Evolutionary conservation across 1,140 invertebrate genomes (phyloP), one percentile per base, ranked within the genome.

Genomic region (Pogonomyrmex barbatus): DNA sequence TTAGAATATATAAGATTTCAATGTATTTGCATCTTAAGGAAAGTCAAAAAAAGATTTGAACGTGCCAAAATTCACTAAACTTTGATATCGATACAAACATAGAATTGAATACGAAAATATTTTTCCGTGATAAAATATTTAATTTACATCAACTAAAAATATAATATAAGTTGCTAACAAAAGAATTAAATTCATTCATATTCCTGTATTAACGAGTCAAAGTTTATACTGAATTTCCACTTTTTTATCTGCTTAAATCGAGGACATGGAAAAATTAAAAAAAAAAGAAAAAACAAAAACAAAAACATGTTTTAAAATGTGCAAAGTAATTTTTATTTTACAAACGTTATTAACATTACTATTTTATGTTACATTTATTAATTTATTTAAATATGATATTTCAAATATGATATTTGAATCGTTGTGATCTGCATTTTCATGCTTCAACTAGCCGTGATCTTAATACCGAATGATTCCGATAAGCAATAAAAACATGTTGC

Each of bases 401-500:
- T 47, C 30, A 24, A 24, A 24, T 24, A 24, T 24, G 24, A 24
- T 14, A 5, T 50, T 68, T 33, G 42, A 50, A 50, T 5, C 10
- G n/a, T 6, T 67, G 5, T 68, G 39, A 68, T 42, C 39, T 67
- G 17, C 39, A 63, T 10, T 65, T 42, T 42, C 17, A 4, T 67
- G 4, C 9, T 33, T 5, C 10, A 68, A 68, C n/a, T n/a, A n/a
- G n/a, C 17, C 12, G 5, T 5, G 5, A 50, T 47, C 2, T 30
- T 47, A 50, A 68, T 68, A 65, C 5, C 12, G 36, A 24, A 58
- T 33, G 62, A 67, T 10, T 2, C 2, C 10, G 12, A 65, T 77
- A 71, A 77, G 47, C 50, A 70, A 30, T 70, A 56, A 87, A 75
- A 76, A 5, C 24, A 30, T 9, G 65, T 30, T 33, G 12, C n/a